A percentile compares a stretch with the other conserved stretches of the same genome.
These are phyloP conservation scores for Scaptomyza reducta DNA, from an alignment of 2,888 invertebrate species.

Conservation along the genomic window DNA sequence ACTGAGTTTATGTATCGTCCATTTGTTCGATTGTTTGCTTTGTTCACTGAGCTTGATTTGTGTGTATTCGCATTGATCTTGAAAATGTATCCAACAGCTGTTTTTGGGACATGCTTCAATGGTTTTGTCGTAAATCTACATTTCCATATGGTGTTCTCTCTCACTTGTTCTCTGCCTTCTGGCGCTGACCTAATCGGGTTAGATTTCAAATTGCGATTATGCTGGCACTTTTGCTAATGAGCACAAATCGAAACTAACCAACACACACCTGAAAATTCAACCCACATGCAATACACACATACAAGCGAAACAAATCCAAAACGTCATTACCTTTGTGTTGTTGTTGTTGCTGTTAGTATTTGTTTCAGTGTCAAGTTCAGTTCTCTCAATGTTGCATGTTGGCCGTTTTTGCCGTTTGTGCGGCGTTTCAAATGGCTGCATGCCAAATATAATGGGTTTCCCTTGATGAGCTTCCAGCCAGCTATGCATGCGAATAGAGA, in stretches of 20 bases:
- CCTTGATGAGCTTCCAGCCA: slow-evolving; percentile 62
- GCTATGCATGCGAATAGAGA: slow-evolving; percentile 53
- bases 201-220: slow-evolving; percentile 71
- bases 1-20: not conserved
- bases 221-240: slow-evolving; percentile 67
- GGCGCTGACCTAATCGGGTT: slow-evolving; percentile 62
- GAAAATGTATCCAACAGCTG: slow-evolving; percentile 61
- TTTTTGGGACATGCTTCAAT: slow-evolving; percentile 55
- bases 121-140: slow-evolving; percentile 15
- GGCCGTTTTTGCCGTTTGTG: slow-evolving; percentile 43
- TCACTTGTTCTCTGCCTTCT: slow-evolving; percentile 10
- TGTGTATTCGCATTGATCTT: slow-evolving; percentile 50
- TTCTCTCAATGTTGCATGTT: slow-evolving; percentile 69
- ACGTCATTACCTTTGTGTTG: slow-evolving; percentile 42
- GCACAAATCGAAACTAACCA: slow-evolving; percentile 26
- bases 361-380: slow-evolving; percentile 77
- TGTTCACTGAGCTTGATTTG: not conserved
- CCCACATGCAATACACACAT: slow-evolving; percentile 32
- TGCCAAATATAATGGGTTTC: slow-evolving; percentile 75
- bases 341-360: slow-evolving; percentile 26
- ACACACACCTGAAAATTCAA: slow-evolving; percentile 23
- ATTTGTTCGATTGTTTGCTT: not conserved
- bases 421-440: slow-evolving; percentile 75
- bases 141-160: not conserved
- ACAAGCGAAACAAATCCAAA: slow-evolving; percentile 31